Base-by-base conservation (phyloP, 2,888 invertebrate genomes). In the Pedicia rivosa region DNA sequence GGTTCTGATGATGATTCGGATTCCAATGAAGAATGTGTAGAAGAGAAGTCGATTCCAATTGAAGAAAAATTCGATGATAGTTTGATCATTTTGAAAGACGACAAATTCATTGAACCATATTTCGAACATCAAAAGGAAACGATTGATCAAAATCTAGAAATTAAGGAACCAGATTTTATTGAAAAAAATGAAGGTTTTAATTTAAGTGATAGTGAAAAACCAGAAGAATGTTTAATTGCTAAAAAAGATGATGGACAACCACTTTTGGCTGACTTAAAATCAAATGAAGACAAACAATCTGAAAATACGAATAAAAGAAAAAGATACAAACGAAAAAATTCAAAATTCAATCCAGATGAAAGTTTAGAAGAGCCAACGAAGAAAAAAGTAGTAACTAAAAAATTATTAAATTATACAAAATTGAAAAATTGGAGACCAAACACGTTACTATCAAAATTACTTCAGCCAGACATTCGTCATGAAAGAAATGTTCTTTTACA, bases 401-500 rank as follows among this genome's bases (percentile, higher is more conserved):
- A 39, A 19, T 51, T 55, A 0, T 40, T 61, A 6, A 52, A 59
- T 31, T 59, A 52, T 29, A 47, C 48, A n/a, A 51, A 51, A 19
- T 37, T 51, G 0, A 48, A 50, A 3, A 35, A 44, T 9, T 45
- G 49, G 0, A 49, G 46, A 5, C 57, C 55, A 29, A 59, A 55
- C 28, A 75, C 77, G 10, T 62, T 82, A 44, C 59, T 83, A 35
- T 72, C 78, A 47, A 78, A 74, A 52, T 57, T 92, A 17, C 62
- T 92, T 38, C 72, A 71, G 34, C 67, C 69, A 39, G 84, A 90
- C 55, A 84, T 92, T 46, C 66, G 75, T 43, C 80, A 82, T 47
- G 92, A 92, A 59, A 67, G 91, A 36, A 92, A 91, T 60, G 65
- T 82, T 32, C 67, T 92, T 35, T 66, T 88, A 20, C 91, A 92